phyloP scores from a whole-genome alignment of 53 echinoderm and acorn worm species.

The Actinopyga echinites region DNA sequence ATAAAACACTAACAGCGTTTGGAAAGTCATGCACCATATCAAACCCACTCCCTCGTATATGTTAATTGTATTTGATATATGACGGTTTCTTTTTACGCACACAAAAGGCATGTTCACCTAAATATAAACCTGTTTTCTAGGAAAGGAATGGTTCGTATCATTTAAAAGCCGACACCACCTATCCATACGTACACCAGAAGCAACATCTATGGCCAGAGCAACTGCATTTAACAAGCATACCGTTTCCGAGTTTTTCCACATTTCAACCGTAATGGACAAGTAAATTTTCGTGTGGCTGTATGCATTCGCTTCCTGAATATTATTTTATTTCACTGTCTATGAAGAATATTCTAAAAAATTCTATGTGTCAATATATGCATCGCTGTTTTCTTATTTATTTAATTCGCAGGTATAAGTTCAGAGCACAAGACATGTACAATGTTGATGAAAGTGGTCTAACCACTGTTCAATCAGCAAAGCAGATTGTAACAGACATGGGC shows the following conservation, averaged over 20 bases:
- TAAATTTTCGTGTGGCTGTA: neutral
- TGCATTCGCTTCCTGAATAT: neutral
- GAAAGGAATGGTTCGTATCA: conserved; percentile 30
- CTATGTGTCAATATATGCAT: neutral
- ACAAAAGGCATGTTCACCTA: neutral
- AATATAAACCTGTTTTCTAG: conserved; percentile 1
- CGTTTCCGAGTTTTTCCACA: conserved; percentile 38
- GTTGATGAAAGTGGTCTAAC: conserved; percentile 35
- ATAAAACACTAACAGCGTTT: neutral
- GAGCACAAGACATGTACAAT: conserved; percentile 27
- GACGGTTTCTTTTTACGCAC: neutral
- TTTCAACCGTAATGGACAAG: conserved; percentile 31
- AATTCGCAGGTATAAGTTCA: conserved; percentile 16
- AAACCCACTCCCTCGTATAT: conserved; percentile 24
- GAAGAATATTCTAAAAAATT: conserved; percentile 13
- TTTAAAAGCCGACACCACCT: conserved; percentile 18
- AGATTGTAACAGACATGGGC: conserved; percentile 7
- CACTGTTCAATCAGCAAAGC: conserved; percentile 23
- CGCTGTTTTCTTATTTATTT: conserved; percentile 2
- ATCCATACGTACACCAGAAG: conserved; percentile 36
- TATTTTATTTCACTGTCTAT: conserved; percentile 23
- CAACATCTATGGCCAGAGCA: conserved; percentile 24
- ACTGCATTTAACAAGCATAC: conserved; percentile 46
- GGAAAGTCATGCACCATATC: conserved; percentile 15
- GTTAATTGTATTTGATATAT: conserved; percentile 8